Evolutionary conservation across 2,888 invertebrate species (phyloP), one percentile per base, ranked within the genome.

Genomic region (Caenorhabditis sp.): DNA sequence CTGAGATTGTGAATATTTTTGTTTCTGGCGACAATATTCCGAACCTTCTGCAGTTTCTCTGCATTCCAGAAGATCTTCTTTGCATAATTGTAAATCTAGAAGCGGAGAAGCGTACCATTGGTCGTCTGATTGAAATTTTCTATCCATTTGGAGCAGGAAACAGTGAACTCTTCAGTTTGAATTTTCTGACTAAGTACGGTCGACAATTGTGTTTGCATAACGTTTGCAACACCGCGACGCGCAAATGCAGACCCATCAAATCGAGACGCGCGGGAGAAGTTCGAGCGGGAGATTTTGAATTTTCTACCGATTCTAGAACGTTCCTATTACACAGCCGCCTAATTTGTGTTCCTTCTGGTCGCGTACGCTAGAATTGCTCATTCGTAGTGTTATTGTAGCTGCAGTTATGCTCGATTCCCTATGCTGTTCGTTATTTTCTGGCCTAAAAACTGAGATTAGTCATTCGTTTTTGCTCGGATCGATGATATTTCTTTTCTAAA

Each of bases 81-180:
- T 53, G 32, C 78, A 78, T 7, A 43, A 30, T 22, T 30, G 27
- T 8, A 83, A 27, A 27, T 74, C 26, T 2, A 82, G 27, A 20
- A 81, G 50, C 8, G 79, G 79, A 4, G 83, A 82, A 26, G 72
- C 43, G 53, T 62, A 82, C 82, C 80, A 82, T 48, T 78, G 77
- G 2, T 68, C 63, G 52, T 82, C 83, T 9, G 83, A 53, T 13
- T 76, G 50, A 41, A 81, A 68, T 61, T 61, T 74, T 27, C 68
- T n/a, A 62, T 82, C 83, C 82, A 83, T 82, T 52, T 2, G n/a
- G 20, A n/a, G 26, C 20, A 24, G 13, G 4, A 20, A 58, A 45
- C 2, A 46, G 9, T 35, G 9, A 32, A 27, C 32, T 32, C 7
- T 37, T 13, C 8, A n/a, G 27, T 37, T 39, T 17, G 2, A 32